Evolutionary conservation across 2,888 invertebrate genomes (phyloP), one percentile per base, ranked within the genome.

Genomic region (Quadroppia sp.): DNA sequence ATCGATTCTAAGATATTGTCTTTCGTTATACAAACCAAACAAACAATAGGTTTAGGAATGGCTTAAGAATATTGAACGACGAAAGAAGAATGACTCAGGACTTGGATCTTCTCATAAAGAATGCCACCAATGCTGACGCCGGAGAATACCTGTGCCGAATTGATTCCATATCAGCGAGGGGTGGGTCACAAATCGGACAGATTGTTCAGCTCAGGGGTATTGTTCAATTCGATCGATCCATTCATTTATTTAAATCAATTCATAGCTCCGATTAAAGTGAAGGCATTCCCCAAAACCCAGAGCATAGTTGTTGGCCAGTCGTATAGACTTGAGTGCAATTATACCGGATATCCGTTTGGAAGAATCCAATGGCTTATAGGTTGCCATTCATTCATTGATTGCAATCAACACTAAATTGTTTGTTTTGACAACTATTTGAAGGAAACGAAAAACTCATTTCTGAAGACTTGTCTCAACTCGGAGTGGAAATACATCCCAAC

Each of bases 21-120:
- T n/a, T n/a, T n/a, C n/a, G n/a, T n/a, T n/a, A n/a, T n/a, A n/a
- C n/a, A n/a, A n/a, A n/a, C n/a, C n/a, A n/a, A n/a, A n/a, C n/a
- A n/a, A n/a, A n/a, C n/a, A n/a, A n/a, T 30, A 74, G 74, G 74
- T 70, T 50, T 53, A 74, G 70, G 28, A 59, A 74, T 28, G 70
- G 70, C 0, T 1, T 42, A 4, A 20, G 48, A n/a, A 74, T 74
- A 17, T 3, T 15, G n/a, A 28, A 23, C 15, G 74, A 74, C 50
- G 56, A 20, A 17, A 36, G 74, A 36, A 48, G 74, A 25, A 15
- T 17, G 13, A 6, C 17, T 7, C 2, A 50, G 13, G 50, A 61
- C 6, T 32, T 48, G 0, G n/a, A 20, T 28, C 28, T 74, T 48
- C 17, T 74, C 2, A 70, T 74, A 4, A n/a, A 28, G 2, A 71